Conservation (phyloP, 2,113 vertebrate species). For the Trichechus manatus region DNA sequence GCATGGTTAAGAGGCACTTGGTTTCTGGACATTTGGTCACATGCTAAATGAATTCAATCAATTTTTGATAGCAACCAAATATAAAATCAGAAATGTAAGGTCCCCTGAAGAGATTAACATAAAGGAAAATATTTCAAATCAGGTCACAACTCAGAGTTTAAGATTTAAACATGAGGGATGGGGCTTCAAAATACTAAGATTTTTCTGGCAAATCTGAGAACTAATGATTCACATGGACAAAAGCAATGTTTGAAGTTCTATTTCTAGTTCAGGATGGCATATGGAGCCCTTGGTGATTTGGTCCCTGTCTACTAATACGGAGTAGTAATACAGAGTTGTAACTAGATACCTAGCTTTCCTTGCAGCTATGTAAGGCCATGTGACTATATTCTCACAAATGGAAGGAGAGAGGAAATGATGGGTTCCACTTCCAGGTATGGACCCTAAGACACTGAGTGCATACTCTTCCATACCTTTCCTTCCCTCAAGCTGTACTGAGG, state of each 20-base stretch:
- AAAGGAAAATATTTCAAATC: not conserved
- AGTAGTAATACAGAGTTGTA: not conserved
- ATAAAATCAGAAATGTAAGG: slow-evolving; percentile 35
- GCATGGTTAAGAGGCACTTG: not conserved
- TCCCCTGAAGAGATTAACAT: not conserved
- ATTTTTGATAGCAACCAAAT: slow-evolving; percentile 24
- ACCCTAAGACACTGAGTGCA: not conserved
- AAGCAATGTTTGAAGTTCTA: not conserved
- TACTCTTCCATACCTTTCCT: not conserved
- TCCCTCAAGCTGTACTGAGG: not conserved
- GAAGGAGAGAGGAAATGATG: not conserved
- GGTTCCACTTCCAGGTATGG: not conserved
- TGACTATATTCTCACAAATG: not conserved
- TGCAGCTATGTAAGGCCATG: not conserved
- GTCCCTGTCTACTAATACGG: not conserved
- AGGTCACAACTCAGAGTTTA: not conserved
- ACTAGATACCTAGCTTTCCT: not conserved
- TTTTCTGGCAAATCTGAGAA: slow-evolving; percentile 3
- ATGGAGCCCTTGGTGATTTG: not conserved
- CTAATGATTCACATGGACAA: not conserved
- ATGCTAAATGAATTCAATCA: not conserved
- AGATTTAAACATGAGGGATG: not conserved
- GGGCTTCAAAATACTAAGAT: not conserved
- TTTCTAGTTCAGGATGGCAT: not conserved
- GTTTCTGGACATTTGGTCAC: not conserved